phyloP scores from a whole-genome alignment of 2,113 vertebrate species.

The Lepus timidus region DNA sequence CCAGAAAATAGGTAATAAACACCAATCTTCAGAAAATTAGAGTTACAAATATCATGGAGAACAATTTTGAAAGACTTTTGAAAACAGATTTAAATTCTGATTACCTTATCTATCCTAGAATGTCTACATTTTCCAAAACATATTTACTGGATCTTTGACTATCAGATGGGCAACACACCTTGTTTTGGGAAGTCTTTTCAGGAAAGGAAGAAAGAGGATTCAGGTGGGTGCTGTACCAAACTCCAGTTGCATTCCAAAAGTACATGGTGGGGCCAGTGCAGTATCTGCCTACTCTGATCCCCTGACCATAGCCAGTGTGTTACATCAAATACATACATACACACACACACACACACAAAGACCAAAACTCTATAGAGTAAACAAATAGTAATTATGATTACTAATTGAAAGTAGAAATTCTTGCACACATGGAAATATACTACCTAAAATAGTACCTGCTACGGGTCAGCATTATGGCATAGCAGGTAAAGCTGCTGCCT shows the following conservation, averaged over 20 bases:
- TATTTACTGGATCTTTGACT: conserved; percentile 13
- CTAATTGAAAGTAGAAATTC: neutral
- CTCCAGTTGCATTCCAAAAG: conserved; percentile 4
- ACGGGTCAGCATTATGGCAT: no score
- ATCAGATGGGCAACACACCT: neutral
- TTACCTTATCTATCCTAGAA: neutral
- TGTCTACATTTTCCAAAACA: neutral
- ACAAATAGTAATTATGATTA: neutral
- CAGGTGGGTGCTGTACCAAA: neutral
- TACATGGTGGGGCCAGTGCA: neutral
- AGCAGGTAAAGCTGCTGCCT: no score
- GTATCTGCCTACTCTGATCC: neutral
- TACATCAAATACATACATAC: neutral
- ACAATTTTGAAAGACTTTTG: neutral
- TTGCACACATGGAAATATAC: neutral
- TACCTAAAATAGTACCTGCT: neutral
- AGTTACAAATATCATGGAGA: neutral
- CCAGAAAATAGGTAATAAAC: neutral
- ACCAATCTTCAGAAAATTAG: neutral
- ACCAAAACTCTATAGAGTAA: neutral
- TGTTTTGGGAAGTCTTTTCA: neutral
- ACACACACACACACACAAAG: neutral
- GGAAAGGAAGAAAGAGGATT: neutral
- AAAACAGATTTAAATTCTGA: neutral
- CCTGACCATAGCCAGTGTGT: neutral